Base-by-base conservation (phyloP, 2,888 invertebrate species). In the Pachliopta kotzebuea region DNA sequence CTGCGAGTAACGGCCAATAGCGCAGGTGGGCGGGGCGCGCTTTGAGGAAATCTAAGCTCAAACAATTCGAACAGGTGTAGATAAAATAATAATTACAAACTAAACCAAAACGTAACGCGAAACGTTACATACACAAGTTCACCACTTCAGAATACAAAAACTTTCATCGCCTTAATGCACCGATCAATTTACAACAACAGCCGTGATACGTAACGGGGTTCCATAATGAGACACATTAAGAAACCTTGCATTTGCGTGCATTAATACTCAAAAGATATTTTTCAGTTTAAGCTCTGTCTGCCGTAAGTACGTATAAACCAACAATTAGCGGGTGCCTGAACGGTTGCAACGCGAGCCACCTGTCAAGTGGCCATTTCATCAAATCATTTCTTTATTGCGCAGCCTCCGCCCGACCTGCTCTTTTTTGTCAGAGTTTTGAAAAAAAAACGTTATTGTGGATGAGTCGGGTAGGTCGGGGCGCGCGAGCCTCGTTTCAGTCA, bases 321-420 rank as follows among this genome's bases (percentile, higher is more conserved):
- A 83, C 84, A 87, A 90, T 90, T 89, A 90, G 80, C 78, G 76
- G 75, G 78, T 85, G 80, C 75, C 82, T 75, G 81, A 78, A 79
- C 80, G 79, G 84, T 83, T 81, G 80, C 80, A 83, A 81, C 85
- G 85, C 87, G 82, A 82, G 85, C 88, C 90, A 90, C 90, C 90
- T 90, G 90, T 90, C 90, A 86, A 84, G 83, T 80, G 80, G 83
- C 78, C 80, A 85, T 88, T 90, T 87, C 85, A 88, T 90, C 89
- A 90, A 91, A 91, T 90, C 90, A 89, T 90, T 88, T 88, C 87
- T 88, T 88, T 86, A 88, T 83, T 79, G 81, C 81, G 81, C 89
- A 90, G 88, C 83, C 87, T 90, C 88, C 79, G 76, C 76, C 74
- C 79, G 80, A 86, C 83, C 83, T 84, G 83, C 81, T 79, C 76